A percentile compares a stretch with the other conserved stretches of the same genome.
Evolutionary conservation across 1,140 invertebrate species (phyloP).

Genomic region (Diabrotica undecimpunctata): DNA sequence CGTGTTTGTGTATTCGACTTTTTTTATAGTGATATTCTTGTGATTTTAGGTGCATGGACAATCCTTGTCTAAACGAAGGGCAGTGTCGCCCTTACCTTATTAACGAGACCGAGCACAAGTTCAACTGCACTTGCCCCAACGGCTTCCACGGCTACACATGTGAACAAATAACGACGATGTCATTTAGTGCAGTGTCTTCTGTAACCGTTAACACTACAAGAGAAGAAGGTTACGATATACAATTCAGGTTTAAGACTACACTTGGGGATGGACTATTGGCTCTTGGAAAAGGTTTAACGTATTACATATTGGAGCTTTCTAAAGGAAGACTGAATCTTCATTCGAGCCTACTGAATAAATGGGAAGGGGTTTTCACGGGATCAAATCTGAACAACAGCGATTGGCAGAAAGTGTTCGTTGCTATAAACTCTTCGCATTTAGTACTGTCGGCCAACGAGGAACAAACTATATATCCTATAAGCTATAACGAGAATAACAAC

Average conservation of each 20-base stretch:
- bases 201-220: constrained; percentile 73
- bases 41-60: constrained; percentile 68
- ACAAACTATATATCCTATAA: constrained; percentile 83
- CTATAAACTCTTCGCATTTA: constrained; percentile 80
- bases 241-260: constrained; percentile 87
- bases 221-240: constrained; percentile 83
- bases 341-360: constrained; percentile 81
- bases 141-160: constrained; percentile 77
- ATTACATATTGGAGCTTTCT: constrained; percentile 76
- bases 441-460: constrained; percentile 82
- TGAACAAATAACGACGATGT: constrained; percentile 82
- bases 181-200: constrained; percentile 73
- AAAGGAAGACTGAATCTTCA: constrained; percentile 80
- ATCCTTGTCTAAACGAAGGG: constrained; percentile 77
- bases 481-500: constrained; percentile 58
- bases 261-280: constrained; percentile 80
- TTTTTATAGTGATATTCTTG: constrained; percentile 47
- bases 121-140: constrained; percentile 79
- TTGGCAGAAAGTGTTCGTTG: constrained; percentile 85
- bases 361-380: constrained; percentile 84
- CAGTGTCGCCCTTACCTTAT: constrained; percentile 77
- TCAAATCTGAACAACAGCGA: constrained; percentile 76
- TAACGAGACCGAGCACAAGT: constrained; percentile 71
- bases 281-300: constrained; percentile 75
- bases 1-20: neutral